Percentiles rank a stretch among this genome's conserved stretches.
These are phyloP conservation scores for Leptopilina boulardi DNA, from an alignment of 1,140 invertebrate species.

Conservation along the genomic window DNA sequence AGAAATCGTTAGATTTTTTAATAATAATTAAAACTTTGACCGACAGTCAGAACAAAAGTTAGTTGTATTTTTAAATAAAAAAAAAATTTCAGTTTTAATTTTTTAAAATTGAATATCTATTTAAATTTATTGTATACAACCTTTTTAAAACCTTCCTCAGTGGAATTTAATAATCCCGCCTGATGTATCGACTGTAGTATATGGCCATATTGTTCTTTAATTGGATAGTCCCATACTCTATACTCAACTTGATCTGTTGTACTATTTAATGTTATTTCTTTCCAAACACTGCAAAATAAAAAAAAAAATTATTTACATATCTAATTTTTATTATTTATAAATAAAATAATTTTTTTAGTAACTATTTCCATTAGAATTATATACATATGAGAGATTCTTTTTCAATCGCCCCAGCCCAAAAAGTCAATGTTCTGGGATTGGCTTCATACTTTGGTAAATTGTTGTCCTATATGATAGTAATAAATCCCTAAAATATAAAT, in stretches of 20 bases:
- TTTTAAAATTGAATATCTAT: not conserved
- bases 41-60: no score
- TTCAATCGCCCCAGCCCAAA: no score
- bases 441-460: no score
- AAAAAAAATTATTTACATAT: slow-evolving; percentile 2
- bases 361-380: no score
- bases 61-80: no score
- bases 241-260: slow-evolving; percentile 85
- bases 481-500: no score
- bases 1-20: not conserved
- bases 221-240: slow-evolving; percentile 95
- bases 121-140: slow-evolving; percentile 62
- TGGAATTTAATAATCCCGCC: slow-evolving; percentile 82
- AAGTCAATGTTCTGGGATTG: no score
- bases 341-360: no score
- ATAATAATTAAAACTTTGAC: no score
- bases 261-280: slow-evolving; percentile 90
- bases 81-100: no score
- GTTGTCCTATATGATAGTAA: no score
- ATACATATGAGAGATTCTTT: no score
- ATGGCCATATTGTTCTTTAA: slow-evolving; percentile 92
- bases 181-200: slow-evolving; percentile 89
- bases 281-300: slow-evolving; percentile 84
- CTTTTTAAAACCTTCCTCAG: slow-evolving; percentile 85
- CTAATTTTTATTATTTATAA: slow-evolving; percentile 3